Conservation (phyloP, 2,888 invertebrate species). For the Limulus polyphemus region DNA sequence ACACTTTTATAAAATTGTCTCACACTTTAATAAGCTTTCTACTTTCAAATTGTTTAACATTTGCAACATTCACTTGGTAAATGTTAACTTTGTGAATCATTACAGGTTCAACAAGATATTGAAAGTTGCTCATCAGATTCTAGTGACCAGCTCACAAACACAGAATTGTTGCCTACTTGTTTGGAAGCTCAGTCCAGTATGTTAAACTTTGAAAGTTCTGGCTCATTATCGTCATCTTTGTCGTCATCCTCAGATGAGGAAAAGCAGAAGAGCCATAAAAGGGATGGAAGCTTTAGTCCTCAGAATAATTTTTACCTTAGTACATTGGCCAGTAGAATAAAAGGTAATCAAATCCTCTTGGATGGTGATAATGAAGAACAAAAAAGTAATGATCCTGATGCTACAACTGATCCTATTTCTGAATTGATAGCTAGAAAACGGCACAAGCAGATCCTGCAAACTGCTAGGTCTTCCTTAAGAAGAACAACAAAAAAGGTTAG, state of each 20-base stretch:
- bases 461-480: constrained; percentile 3
- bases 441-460: constrained; percentile 7
- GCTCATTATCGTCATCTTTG: constrained; percentile 7
- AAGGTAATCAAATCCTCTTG: background rate
- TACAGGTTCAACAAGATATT: constrained; percentile 65
- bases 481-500: background rate
- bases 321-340: background rate
- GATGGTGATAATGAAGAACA: background rate
- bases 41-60: too few relatives aligned
- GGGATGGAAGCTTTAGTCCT: background rate
- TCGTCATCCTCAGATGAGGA: constrained; percentile 7
- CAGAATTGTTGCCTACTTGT: constrained; percentile 7
- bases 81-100: background rate
- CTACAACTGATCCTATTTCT: constrained; percentile 14
- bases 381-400: constrained; percentile 1
- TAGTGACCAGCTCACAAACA: constrained; percentile 7
- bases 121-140: constrained; percentile 50
- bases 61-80: too few relatives aligned
- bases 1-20: too few relatives aligned
- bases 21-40: too few relatives aligned
- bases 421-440: constrained; percentile 17
- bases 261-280: background rate
- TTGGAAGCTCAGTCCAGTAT: constrained; percentile 11
- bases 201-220: constrained; percentile 4
- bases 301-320: background rate